Percentiles rank a stretch among this genome's conserved stretches.
Evolutionary conservation across 2,888 invertebrate species (phyloP).

Genomic region (Pristionchus exspectatus): DNA sequence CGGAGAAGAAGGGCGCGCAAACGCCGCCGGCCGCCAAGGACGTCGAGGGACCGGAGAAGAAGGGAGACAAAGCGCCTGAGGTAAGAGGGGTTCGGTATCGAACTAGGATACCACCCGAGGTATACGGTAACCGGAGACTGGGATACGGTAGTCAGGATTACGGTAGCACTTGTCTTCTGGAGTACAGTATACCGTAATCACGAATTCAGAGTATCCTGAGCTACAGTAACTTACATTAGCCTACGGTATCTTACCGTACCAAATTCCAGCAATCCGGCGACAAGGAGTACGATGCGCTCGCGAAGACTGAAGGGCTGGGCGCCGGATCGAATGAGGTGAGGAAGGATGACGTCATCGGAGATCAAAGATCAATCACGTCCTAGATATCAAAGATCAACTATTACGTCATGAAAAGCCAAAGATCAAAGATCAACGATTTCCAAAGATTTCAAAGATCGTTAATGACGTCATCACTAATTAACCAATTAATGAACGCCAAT

Average conservation of each 20-base stretch:
- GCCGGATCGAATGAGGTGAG: conserved; percentile 9
- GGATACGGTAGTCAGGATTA: too few species aligned
- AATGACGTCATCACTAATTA: conserved; percentile 2
- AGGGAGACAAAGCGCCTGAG: neutral
- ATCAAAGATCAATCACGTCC: neutral
- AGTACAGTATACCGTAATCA: too few species aligned
- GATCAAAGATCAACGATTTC: neutral
- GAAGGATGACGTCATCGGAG: neutral
- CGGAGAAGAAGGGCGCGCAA: neutral
- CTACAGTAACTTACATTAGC: too few species aligned
- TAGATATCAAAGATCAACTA: too few species aligned
- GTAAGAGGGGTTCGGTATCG: too few species aligned
- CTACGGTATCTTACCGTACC: neutral
- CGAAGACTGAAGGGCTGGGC: conserved; percentile 15
- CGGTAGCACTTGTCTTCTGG: too few species aligned
- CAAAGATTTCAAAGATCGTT: too few species aligned
- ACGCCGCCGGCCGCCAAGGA: conserved; percentile 8
- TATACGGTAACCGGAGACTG: conserved; percentile 15
- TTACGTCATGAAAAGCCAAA: too few species aligned
- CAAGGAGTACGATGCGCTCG: conserved; percentile 46
- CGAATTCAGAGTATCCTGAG: too few species aligned
- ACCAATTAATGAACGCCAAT: neutral
- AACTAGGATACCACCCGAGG: too few species aligned
- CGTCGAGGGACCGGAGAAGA: neutral
- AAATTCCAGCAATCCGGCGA: neutral